A percentile compares a stretch with the other conserved stretches of the same genome.
phyloP scores from a whole-genome alignment of 35 echinoderm and acorn worm genomes.

The Apostichopus californicus region DNA sequence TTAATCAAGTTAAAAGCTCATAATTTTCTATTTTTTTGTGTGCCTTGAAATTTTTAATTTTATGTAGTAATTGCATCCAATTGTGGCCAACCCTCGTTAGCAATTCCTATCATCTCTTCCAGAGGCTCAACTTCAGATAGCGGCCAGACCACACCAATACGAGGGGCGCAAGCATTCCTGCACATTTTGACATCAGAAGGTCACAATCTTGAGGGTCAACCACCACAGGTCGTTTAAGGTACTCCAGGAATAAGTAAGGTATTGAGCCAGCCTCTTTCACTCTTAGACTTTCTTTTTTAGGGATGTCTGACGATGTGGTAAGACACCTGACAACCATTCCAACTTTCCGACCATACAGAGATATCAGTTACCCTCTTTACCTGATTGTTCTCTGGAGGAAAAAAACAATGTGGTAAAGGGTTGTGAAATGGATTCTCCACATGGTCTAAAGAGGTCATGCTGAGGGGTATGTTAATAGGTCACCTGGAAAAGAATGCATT shows the following conservation, averaged over 20 bases:
- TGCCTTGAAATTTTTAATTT: too few relatives aligned
- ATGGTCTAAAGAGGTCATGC: conserved; percentile 3
- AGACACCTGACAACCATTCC: conserved; percentile 41
- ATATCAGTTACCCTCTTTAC: conserved; percentile 51
- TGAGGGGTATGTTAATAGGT: background rate
- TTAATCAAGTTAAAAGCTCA: too few relatives aligned
- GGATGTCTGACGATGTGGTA: conserved; percentile 44
- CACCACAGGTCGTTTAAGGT: conserved; percentile 28
- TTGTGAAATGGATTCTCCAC: conserved; percentile 16
- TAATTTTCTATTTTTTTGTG: too few relatives aligned
- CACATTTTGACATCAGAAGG: conserved; percentile 49
- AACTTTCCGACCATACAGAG: conserved; percentile 39
- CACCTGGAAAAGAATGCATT: background rate
- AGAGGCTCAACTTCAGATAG: conserved; percentile 20
- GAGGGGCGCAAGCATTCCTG: conserved; percentile 13
- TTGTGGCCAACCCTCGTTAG: conserved; percentile 11
- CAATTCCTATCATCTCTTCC: conserved; percentile 25
- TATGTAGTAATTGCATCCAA: too few relatives aligned
- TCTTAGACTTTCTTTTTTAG: conserved; percentile 31
- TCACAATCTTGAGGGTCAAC: conserved; percentile 9
- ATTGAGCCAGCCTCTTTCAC: conserved; percentile 43
- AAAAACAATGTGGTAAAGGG: conserved; percentile 43
- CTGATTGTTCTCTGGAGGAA: conserved; percentile 46
- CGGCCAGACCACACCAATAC: conserved; percentile 35
- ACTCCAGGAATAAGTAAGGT: conserved; percentile 30